Conservation (phyloP, 2,797 vertebrate genomes). For the Hippoglossus hippoglossus region DNA sequence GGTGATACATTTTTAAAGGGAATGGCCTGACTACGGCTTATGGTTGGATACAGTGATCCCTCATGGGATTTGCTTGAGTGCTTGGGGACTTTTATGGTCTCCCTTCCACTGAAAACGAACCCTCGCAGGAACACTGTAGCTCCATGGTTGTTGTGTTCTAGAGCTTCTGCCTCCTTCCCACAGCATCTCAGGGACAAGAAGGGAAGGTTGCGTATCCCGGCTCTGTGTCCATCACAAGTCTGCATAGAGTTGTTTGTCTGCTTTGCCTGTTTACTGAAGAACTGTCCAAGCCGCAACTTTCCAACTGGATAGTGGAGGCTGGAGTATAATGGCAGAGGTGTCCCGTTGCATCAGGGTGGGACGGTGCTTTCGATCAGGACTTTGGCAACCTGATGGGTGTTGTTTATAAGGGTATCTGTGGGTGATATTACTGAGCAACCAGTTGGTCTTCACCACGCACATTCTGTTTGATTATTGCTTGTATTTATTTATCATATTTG, state of each 20-base stretch:
- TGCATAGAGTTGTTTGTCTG: background rate
- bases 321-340: background rate
- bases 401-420: background rate
- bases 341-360: background rate
- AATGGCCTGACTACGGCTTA: background rate
- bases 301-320: too few species aligned
- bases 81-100: background rate
- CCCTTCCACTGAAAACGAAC: background rate
- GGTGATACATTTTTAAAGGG: background rate
- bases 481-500: too few species aligned
- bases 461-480: background rate
- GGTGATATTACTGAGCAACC: background rate
- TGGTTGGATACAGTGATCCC: background rate
- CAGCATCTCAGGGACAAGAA: background rate
- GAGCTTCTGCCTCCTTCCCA: background rate
- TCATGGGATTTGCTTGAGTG: background rate
- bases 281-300: background rate
- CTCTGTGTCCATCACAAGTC: too few species aligned
- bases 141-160: background rate
- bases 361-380: background rate
- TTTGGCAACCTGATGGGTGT: background rate
- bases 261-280: background rate
- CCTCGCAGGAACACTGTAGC: background rate
- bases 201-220: background rate
- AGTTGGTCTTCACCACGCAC: background rate